Evolutionary conservation across 53 echinoderm and acorn worm species (phyloP).

Genomic region (Glandiceps talaboti): DNA sequence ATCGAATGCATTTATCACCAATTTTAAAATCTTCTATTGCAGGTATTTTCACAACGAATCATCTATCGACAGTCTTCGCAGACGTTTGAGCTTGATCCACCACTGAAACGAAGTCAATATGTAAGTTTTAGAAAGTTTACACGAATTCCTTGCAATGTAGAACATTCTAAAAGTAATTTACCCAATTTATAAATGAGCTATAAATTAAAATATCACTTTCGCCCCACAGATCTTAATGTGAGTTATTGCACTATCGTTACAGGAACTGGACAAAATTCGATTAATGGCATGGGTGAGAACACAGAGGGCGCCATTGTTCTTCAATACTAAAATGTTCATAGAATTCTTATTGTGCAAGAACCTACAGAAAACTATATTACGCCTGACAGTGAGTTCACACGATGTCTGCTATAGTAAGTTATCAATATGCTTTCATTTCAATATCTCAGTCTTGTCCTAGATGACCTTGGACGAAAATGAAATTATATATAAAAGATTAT

Average conservation of each 20-base stretch:
- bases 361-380: constrained; percentile 72
- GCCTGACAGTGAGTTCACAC: constrained; percentile 39
- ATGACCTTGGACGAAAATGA: too few relatives aligned
- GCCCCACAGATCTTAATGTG: too few relatives aligned
- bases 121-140: too few relatives aligned
- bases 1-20: too few relatives aligned
- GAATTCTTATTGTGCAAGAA: constrained; percentile 84
- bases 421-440: too few relatives aligned
- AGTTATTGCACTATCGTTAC: too few relatives aligned
- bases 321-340: constrained; percentile 79
- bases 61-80: constrained; percentile 74
- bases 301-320: constrained; percentile 75
- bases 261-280: constrained; percentile 80
- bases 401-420: constrained; percentile 46
- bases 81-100: constrained; percentile 83
- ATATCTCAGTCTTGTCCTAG: too few relatives aligned
- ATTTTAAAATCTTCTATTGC: neutral
- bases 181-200: too few relatives aligned
- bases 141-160: too few relatives aligned
- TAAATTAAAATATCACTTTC: too few relatives aligned
- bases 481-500: too few relatives aligned
- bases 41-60: constrained; percentile 91
- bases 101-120: constrained; percentile 78
- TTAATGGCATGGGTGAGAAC: constrained; percentile 97
- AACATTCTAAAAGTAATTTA: too few relatives aligned